These are phyloP conservation scores for Oreochromis niloticus DNA, from an alignment of 2,113 vertebrate genomes.

Conservation along the genomic window DNA sequence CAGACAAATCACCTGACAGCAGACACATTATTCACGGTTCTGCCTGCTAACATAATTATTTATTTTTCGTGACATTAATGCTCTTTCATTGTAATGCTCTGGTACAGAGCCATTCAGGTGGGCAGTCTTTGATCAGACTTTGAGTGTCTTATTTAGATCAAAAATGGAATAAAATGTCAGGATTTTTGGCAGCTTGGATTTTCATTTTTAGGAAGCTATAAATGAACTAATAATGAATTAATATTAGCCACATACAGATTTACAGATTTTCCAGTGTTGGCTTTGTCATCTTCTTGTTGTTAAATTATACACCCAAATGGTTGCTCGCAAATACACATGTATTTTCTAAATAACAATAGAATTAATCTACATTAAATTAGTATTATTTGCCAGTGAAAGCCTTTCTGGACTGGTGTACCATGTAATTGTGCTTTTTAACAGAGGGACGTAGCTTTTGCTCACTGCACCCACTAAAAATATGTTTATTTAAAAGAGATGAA, in stretches of 20 bases:
- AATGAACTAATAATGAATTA: neutral
- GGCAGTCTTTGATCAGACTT: conserved; percentile 25
- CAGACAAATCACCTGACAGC: neutral
- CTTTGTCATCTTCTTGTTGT: neutral
- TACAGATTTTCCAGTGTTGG: neutral
- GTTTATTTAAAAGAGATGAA: neutral
- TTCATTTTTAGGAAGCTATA: neutral
- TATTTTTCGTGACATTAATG: neutral
- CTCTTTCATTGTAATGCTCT: neutral
- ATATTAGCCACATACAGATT: neutral
- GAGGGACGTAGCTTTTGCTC: neutral
- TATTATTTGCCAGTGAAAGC: neutral
- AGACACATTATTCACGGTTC: conserved; percentile 1
- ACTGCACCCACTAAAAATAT: neutral
- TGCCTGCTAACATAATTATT: neutral
- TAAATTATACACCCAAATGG: neutral
- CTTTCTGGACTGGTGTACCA: neutral
- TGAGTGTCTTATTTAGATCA: conserved; percentile 20
- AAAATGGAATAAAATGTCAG: conserved; percentile 5
- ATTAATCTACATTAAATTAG: neutral
- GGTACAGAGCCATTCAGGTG: neutral
- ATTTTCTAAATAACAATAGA: neutral
- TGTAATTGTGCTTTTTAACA: neutral
- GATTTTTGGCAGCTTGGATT: neutral
- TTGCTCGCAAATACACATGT: neutral